Base-by-base conservation (phyloP, 2,888 invertebrate genomes). In the Amphipoea oculea region DNA sequence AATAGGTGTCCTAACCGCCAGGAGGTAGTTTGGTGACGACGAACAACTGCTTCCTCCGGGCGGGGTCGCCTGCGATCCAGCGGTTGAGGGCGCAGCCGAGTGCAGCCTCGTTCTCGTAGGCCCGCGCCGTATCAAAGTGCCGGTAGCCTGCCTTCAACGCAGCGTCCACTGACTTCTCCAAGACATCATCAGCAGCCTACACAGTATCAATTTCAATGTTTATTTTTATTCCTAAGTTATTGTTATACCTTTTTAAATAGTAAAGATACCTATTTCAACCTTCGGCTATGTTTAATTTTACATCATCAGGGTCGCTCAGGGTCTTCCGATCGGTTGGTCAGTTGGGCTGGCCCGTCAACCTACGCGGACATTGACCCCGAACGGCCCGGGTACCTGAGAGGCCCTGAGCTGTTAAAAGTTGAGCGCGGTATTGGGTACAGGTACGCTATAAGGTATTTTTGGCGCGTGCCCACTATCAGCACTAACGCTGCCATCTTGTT, bases 1-100 rank as follows among this genome's bases (percentile, higher is more conserved):
- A 51, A 23, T 11, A n/a, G 77, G 12, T 42, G 42, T 23, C 1
- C 4, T 94, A 92, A 96, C 98, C 98, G 88, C 97, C 95, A 23
- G 98, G 97, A 42, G 98, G 98, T 87, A 99, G 97, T 95, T 99
- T 99, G 17, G 99, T 98, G n/a, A 98, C 98, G 71, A 99, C 97
- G 92, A 98, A 99, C 0, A 99, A 94, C 71, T 99, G 98, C 88
- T 98, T 98, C 86, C 99, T 97, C 89, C 97, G 98, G 1, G 98
- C 91, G 91, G 97, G 97, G 76, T 98, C 98, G 9, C 97, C 97
- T 69, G 97, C 97, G 60, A 99, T 94, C 98, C 98, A 98, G 81
- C 97, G 97, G 85, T 97, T 97, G 0, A 99, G 95, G 1, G 98
- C 98, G 66, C 97, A 97, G 1, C 99, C 99, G 86, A 99, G 97